Evolutionary conservation across 2,888 invertebrate genomes (phyloP).

Genomic region (Horisme vitalbata): DNA sequence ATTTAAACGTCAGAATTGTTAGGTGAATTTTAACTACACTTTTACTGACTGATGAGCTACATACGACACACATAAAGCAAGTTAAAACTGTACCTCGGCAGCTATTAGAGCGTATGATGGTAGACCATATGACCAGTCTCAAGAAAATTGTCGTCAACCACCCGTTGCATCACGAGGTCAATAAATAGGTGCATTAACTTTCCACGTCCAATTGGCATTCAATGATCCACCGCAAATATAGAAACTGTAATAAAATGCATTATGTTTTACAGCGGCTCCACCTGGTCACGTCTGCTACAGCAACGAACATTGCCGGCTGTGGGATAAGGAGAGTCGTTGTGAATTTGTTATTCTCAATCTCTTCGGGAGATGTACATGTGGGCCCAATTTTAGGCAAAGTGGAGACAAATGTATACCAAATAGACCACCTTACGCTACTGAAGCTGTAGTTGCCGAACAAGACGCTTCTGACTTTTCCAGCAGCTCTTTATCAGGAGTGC

Average conservation of each 20-base stretch:
- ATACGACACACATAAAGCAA: constrained; percentile 40
- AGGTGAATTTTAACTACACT: constrained; percentile 20
- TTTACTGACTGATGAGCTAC: constrained; percentile 19
- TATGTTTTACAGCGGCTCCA: constrained; percentile 86
- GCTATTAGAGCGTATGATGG: constrained; percentile 63
- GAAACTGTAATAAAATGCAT: constrained; percentile 20
- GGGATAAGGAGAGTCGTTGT: constrained; percentile 92
- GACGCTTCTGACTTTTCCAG: constrained; percentile 37
- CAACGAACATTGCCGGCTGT: constrained; percentile 93
- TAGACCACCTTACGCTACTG: constrained; percentile 61
- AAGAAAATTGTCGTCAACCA: constrained; percentile 58
- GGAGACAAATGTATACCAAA: constrained; percentile 85
- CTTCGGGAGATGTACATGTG: constrained; percentile 94
- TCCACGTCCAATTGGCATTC: constrained; percentile 41
- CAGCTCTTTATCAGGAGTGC: constrained; percentile 37
- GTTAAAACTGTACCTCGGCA: constrained; percentile 50
- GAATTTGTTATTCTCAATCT: constrained; percentile 95
- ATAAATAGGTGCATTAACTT: constrained; percentile 45
- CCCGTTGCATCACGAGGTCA: constrained; percentile 45
- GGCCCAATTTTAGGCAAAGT: constrained; percentile 84
- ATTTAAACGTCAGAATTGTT: no score
- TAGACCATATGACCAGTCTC: constrained; percentile 53
- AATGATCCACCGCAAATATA: constrained; percentile 28
- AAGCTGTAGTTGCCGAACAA: constrained; percentile 69
- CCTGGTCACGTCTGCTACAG: constrained; percentile 95